Percentiles rank a stretch among this genome's conserved stretches.
Evolutionary conservation across 2,113 vertebrate species (phyloP).

Genomic region (Phasianus colchicus): DNA sequence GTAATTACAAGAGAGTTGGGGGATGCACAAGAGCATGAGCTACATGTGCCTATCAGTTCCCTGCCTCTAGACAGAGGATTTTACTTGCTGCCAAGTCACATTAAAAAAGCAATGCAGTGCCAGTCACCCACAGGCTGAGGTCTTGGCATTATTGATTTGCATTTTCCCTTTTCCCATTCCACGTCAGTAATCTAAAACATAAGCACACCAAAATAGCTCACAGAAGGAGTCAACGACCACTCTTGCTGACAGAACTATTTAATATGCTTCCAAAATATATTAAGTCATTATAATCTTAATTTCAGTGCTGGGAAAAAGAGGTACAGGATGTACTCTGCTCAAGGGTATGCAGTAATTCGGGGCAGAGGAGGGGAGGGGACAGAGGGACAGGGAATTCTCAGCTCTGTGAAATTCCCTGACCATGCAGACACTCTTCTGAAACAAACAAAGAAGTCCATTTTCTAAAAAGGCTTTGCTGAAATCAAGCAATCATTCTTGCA

Average conservation of each 20-base stretch:
- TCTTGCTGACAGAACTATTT: neutral
- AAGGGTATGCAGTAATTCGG: neutral
- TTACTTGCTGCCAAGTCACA: constrained; percentile 37
- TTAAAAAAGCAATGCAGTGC: neutral
- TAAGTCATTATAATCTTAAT: neutral
- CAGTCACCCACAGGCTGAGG: neutral
- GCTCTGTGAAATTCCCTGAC: neutral
- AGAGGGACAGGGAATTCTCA: neutral
- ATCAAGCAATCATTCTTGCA: neutral
- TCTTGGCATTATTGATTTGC: neutral
- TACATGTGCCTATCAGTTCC: constrained; percentile 33
- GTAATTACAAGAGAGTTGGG: constrained; percentile 32
- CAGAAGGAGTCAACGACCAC: neutral
- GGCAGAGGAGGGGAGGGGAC: neutral
- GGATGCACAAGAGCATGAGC: neutral
- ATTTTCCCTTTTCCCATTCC: neutral
- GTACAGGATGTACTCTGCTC: constrained; percentile 11
- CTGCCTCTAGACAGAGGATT: neutral
- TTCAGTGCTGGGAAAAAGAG: neutral
- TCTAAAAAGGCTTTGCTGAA: neutral
- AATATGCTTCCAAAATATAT: neutral
- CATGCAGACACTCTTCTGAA: neutral
- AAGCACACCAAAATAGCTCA: constrained; percentile 11
- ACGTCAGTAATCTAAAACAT: neutral
- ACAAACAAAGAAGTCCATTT: neutral